phyloP scores from a whole-genome alignment of 2,888 invertebrate genomes.

The Tupiocoris notatus region DNA sequence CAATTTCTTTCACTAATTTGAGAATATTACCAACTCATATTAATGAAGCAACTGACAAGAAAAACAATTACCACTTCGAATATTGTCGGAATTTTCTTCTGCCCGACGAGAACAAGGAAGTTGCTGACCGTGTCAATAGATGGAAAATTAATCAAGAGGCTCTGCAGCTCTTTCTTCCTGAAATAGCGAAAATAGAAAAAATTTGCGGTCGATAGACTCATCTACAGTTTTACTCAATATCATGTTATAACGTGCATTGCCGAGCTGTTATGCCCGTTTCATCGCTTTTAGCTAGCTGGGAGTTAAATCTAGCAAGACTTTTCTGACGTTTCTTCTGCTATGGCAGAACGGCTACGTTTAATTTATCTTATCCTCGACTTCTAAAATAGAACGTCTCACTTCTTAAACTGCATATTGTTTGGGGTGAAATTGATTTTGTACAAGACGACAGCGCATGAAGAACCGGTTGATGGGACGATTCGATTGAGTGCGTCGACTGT shows the following conservation, averaged over 20 bases:
- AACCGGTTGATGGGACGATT: constrained; percentile 38
- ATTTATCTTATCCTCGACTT: neutral
- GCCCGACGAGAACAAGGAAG: constrained; percentile 62
- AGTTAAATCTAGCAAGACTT: no score
- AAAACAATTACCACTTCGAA: constrained; percentile 39
- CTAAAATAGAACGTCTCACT: neutral
- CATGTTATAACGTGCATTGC: no score
- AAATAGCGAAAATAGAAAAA: no score
- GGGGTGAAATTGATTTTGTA: constrained; percentile 44
- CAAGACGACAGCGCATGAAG: constrained; percentile 47
- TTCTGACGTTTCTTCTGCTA: no score
- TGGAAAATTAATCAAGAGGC: constrained; percentile 53
- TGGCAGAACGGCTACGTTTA: neutral
- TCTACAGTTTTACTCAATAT: no score
- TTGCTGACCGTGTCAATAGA: constrained; percentile 53
- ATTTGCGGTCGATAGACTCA: no score
- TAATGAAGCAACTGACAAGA: neutral
- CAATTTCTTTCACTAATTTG: neutral
- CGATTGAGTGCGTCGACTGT: constrained; percentile 52
- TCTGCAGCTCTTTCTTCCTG: constrained; percentile 51
- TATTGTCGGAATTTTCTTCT: constrained; percentile 57
- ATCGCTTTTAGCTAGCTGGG: no score
- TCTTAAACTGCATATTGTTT: constrained; percentile 6
- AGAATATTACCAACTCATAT: neutral
- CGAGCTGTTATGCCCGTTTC: no score